Evolutionary conservation across 2,113 vertebrate genomes (phyloP).

Genomic region (Myotis brandtii): DNA sequence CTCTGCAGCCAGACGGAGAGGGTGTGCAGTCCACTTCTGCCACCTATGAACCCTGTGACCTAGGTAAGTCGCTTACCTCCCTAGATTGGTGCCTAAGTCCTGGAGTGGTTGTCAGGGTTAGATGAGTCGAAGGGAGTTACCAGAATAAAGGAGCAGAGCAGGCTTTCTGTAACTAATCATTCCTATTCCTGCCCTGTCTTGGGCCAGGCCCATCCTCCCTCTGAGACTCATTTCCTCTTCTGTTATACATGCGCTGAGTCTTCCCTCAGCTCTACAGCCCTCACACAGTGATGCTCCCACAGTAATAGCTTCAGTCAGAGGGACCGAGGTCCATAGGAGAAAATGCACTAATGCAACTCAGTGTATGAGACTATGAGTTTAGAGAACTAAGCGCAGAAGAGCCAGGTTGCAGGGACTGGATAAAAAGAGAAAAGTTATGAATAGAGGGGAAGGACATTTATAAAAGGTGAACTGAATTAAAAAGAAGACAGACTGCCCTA

Average conservation of each 20-base stretch:
- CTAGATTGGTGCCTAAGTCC: not conserved
- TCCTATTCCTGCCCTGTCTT: not conserved
- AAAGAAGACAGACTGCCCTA: not conserved
- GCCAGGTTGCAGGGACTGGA: not conserved
- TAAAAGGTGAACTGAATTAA: not conserved
- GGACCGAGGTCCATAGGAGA: not conserved
- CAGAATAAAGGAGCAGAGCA: not conserved
- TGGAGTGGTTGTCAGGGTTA: not conserved
- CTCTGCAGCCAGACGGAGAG: not conserved
- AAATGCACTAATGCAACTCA: not conserved
- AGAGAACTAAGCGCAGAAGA: not conserved
- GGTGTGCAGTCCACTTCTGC: rapidly evolving
- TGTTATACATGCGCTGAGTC: not conserved
- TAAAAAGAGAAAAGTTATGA: not conserved
- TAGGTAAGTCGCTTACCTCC: not conserved
- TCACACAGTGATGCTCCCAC: not conserved
- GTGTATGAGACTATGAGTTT: not conserved
- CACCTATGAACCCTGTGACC: not conserved
- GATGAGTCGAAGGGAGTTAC: not conserved
- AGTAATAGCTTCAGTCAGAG: not conserved
- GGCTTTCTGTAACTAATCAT: not conserved
- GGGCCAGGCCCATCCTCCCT: not conserved
- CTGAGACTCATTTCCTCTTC: not conserved
- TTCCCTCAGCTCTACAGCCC: not conserved
- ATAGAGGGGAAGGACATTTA: not conserved